A percentile compares a stretch with the other conserved stretches of the same genome.
phyloP scores from a whole-genome alignment of 2,797 vertebrate species.

The Semotilus atromaculatus region DNA sequence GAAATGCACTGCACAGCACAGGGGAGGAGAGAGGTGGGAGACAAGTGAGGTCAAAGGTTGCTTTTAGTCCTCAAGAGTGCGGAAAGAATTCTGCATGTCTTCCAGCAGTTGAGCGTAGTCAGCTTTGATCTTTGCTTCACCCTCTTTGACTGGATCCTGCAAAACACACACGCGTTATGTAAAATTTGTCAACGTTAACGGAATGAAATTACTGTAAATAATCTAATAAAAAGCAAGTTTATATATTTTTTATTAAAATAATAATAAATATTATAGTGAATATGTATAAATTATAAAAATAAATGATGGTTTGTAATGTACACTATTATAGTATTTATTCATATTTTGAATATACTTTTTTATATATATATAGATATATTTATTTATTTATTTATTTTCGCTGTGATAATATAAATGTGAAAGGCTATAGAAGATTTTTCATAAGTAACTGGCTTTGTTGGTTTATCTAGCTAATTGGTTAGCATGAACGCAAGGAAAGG shows the following conservation, averaged over 20 bases:
- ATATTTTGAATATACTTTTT: not conserved
- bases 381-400: no score
- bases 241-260: not conserved
- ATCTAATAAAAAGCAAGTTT: not conserved
- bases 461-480: no score
- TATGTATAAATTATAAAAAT: not conserved
- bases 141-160: slow-evolving; percentile 94
- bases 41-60: slow-evolving; percentile 29
- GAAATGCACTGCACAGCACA: slow-evolving; percentile 46
- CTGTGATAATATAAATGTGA: no score
- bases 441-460: no score
- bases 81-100: slow-evolving; percentile 97
- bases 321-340: not conserved
- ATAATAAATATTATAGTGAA: not conserved
- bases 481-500: no score
- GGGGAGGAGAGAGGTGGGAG: slow-evolving; percentile 10
- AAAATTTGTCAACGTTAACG: slow-evolving; percentile 74
- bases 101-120: slow-evolving; percentile 92
- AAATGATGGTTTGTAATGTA: no score
- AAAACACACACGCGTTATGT: slow-evolving; percentile 39
- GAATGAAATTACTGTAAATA: not conserved
- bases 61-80: slow-evolving; percentile 85
- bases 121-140: slow-evolving; percentile 92
- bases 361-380: not conserved
- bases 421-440: no score